A percentile compares a stretch with the other conserved stretches of the same genome.
Evolutionary conservation across 1,140 invertebrate genomes (phyloP).

Genomic region (Trypoxylus dichotomus): DNA sequence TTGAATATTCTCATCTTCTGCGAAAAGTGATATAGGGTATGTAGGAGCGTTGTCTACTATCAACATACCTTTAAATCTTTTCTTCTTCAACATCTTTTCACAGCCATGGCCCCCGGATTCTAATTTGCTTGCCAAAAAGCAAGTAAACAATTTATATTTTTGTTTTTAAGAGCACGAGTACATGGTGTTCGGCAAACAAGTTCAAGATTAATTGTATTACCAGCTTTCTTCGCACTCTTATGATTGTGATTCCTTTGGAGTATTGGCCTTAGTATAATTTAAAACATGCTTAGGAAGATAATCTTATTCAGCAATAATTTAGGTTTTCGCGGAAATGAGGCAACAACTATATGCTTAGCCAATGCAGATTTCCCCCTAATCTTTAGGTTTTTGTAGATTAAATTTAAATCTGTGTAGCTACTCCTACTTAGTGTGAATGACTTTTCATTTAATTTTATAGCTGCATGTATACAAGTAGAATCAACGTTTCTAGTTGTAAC

Average conservation of each 20-base stretch:
- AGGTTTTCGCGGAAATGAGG: not conserved
- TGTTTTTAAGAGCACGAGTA: constrained; percentile 4
- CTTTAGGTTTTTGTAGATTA: no score
- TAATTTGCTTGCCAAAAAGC: not conserved
- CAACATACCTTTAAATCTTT: not conserved
- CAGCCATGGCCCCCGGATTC: not conserved
- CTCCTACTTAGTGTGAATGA: not conserved
- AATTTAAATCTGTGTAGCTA: not conserved
- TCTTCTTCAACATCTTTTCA: not conserved
- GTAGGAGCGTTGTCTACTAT: not conserved
- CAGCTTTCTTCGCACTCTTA: not conserved
- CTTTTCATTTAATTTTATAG: not conserved
- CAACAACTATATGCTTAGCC: not conserved
- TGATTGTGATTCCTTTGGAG: not conserved
- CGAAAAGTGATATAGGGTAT: not conserved
- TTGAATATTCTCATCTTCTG: not conserved
- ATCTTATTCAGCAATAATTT: no score
- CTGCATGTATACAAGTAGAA: not conserved
- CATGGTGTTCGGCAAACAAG: not conserved
- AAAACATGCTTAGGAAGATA: not conserved
- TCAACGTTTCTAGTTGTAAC: not conserved
- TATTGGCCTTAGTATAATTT: not conserved
- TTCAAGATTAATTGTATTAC: not conserved
- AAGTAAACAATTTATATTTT: not conserved
- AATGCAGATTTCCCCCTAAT: not conserved